Evolutionary conservation across 2,797 vertebrate genomes (phyloP).

Genomic region (Apodemus agrarius): DNA sequence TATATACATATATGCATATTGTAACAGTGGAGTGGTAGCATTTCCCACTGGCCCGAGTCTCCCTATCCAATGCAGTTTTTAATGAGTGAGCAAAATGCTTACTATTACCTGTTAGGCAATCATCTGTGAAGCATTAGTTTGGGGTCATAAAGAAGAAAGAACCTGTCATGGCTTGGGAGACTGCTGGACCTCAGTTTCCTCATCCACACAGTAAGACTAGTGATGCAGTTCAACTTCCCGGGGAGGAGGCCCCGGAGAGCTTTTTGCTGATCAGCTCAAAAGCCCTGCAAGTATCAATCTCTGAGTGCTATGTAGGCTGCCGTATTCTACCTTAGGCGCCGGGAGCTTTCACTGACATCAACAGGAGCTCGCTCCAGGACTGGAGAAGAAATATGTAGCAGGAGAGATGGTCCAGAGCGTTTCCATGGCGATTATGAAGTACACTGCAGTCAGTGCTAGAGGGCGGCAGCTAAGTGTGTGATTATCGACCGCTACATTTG

Average conservation of each 20-base stretch:
- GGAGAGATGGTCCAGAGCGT: not conserved
- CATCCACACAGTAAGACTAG: slow-evolving; percentile 3
- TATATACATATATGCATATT: not conserved
- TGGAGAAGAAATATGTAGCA: slow-evolving; percentile 3
- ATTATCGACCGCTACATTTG: slow-evolving; percentile 70
- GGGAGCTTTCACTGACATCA: not conserved
- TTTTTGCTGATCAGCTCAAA: slow-evolving; percentile 65
- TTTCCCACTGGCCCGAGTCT: not conserved
- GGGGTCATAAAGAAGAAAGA: not conserved
- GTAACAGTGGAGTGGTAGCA: not conserved
- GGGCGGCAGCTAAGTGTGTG: slow-evolving; percentile 62
- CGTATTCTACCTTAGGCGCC: not conserved
- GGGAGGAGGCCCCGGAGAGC: not conserved
- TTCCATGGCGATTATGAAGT: slow-evolving; percentile 38
- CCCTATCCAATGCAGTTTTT: not conserved
- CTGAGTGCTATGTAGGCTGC: not conserved
- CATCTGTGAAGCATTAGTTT: not conserved
- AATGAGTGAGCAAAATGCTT: not conserved
- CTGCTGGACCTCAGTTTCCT: slow-evolving; percentile 42
- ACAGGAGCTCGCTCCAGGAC: slow-evolving; percentile 18
- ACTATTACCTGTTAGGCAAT: not conserved
- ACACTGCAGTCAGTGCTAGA: not conserved
- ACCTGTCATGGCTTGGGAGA: not conserved
- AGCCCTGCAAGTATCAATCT: slow-evolving; percentile 27
- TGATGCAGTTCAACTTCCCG: not conserved